These are phyloP conservation scores for Theonella swinhoei DNA, from an alignment of 37 sponge, comb jelly and placozoan species.

Conservation along the genomic window DNA sequence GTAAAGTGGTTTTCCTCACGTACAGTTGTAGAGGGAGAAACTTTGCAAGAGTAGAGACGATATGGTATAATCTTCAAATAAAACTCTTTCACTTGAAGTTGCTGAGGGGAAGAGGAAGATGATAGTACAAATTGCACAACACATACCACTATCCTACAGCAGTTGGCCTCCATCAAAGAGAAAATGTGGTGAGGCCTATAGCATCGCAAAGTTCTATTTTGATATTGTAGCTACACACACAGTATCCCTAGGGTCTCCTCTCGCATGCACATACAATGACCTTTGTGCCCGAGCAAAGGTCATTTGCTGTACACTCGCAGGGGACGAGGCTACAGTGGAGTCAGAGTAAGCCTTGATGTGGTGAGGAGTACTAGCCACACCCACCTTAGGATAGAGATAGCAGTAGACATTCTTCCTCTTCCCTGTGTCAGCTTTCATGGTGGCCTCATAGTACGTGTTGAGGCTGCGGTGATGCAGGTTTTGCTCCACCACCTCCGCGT, in stretches of 20 bases:
- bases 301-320: neutral
- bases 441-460: conserved; percentile 69
- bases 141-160: neutral
- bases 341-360: too few species aligned
- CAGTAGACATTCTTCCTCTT: conserved; percentile 75
- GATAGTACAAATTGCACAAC: neutral
- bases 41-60: conserved; percentile 64
- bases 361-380: too few species aligned
- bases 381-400: conserved; percentile 80
- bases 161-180: too few species aligned
- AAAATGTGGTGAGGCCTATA: too few species aligned
- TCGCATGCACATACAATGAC: neutral
- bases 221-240: neutral
- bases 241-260: neutral
- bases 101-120: conserved; percentile 35
- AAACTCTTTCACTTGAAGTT: conserved; percentile 82
- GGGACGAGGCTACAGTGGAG: neutral
- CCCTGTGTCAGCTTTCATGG: neutral
- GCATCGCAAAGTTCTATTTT: neutral
- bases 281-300: too few species aligned
- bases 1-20: neutral
- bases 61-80: conserved; percentile 72
- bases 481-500: conserved; percentile 52
- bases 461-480: conserved; percentile 43
- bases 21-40: conserved; percentile 78